These are phyloP conservation scores for Conopomorpha cramerella DNA, from an alignment of 1,140 invertebrate species.

Conservation along the genomic window DNA sequence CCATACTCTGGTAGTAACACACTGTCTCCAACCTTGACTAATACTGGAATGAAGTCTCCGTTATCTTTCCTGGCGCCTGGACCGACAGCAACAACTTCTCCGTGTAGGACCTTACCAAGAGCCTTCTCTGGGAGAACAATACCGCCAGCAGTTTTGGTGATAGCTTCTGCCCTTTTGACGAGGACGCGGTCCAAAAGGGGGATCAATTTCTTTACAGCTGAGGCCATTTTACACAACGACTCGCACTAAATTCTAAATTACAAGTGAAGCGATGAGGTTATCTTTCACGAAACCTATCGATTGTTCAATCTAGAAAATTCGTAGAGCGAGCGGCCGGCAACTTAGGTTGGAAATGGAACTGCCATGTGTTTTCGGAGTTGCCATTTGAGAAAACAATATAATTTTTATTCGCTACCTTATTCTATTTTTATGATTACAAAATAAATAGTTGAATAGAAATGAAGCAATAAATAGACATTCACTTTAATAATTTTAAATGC, in stretches of 20 bases:
- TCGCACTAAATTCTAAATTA: constrained; percentile 11
- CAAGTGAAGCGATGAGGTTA: constrained; percentile 13
- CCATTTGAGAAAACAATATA: constrained; percentile 4
- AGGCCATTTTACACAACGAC: constrained; percentile 31
- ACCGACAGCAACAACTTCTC: constrained; percentile 94
- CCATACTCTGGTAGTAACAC: constrained; percentile 97
- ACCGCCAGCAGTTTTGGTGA: constrained; percentile 95
- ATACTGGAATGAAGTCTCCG: constrained; percentile 80
- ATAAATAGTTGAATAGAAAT: not conserved
- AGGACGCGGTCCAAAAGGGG: constrained; percentile 96
- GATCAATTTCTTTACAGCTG: constrained; percentile 78
- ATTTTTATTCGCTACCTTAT: constrained; percentile 4
- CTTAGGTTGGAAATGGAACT: constrained; percentile 11
- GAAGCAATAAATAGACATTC: too few relatives aligned
- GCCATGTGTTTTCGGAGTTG: constrained; percentile 30
- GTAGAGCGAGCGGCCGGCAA: constrained; percentile 7
- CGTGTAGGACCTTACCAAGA: constrained; percentile 90
- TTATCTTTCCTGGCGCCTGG: constrained; percentile 86
- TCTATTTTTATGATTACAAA: too few relatives aligned
- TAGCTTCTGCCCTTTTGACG: constrained; percentile 89
- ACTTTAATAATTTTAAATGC: not conserved
- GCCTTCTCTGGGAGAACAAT: constrained; percentile 98
- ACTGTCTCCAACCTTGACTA: constrained; percentile 91
- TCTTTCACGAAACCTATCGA: constrained; percentile 2
- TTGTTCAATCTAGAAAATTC: constrained; percentile 32